Evolutionary conservation across 35 echinoderm and acorn worm genomes (phyloP).

Genomic region (Chiridota heheva): DNA sequence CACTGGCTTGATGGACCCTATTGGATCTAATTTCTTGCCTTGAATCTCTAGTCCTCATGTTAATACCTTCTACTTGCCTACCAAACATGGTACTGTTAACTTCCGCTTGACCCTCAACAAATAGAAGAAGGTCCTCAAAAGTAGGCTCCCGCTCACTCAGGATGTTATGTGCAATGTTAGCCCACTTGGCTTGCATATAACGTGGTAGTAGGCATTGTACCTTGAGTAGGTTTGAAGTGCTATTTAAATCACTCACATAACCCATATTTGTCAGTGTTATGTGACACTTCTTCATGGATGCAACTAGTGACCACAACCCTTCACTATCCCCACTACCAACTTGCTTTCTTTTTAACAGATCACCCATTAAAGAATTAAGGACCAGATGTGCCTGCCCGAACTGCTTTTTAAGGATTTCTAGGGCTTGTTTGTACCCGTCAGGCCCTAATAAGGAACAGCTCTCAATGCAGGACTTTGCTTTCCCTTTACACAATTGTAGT

Average conservation of each 20-base stretch:
- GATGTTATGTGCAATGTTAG: conserved; percentile 1
- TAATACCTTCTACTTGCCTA: not conserved
- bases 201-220: conserved; percentile 1
- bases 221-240: conserved; percentile 7
- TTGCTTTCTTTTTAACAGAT: conserved; percentile 20
- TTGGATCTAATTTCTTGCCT: not conserved
- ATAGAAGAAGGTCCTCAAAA: conserved; percentile 18
- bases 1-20: conserved; percentile 2
- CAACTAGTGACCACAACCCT: conserved; percentile 2
- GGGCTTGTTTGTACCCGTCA: conserved; percentile 8
- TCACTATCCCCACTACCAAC: not conserved
- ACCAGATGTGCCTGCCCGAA: conserved; percentile 15
- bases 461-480: conserved; percentile 19
- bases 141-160: conserved; percentile 14
- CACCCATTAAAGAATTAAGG: conserved; percentile 2
- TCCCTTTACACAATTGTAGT: conserved; percentile 30
- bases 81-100: conserved; percentile 17
- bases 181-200: conserved; percentile 28
- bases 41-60: not conserved
- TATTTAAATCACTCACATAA: conserved; percentile 19
- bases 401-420: conserved; percentile 40
- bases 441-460: conserved; percentile 24
- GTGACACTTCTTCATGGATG: conserved; percentile 17
- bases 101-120: conserved; percentile 19
- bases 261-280: conserved; percentile 25